phyloP scores from a whole-genome alignment of 2,113 vertebrate genomes.

The Amazona guildingii region DNA sequence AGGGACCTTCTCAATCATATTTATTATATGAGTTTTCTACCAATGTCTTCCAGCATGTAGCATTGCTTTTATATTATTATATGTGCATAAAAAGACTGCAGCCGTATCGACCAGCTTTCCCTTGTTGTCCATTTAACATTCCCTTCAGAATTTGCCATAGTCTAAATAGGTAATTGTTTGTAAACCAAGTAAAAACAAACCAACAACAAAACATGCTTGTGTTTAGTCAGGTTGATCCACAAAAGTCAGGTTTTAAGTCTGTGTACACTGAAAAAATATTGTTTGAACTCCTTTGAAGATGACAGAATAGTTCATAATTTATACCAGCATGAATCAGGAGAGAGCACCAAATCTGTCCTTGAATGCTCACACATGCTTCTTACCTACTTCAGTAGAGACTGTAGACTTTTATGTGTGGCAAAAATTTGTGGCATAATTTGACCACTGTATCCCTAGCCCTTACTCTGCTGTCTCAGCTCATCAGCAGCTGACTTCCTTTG shows the following conservation, averaged over 20 bases:
- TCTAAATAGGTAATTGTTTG: neutral
- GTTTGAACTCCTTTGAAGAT: neutral
- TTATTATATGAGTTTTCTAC: neutral
- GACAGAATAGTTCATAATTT: neutral
- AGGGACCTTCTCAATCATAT: neutral
- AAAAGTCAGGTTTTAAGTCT: neutral
- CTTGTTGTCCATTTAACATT: neutral
- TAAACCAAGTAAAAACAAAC: neutral
- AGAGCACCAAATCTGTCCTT: neutral
- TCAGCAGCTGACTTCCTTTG: neutral
- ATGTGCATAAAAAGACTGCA: neutral
- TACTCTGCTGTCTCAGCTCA: neutral
- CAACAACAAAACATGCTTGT: neutral
- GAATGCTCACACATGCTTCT: neutral
- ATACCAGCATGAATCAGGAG: neutral
- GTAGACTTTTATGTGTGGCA: neutral
- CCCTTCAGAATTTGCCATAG: neutral
- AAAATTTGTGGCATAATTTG: neutral
- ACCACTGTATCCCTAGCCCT: neutral
- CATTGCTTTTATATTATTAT: neutral
- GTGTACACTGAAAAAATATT: neutral
- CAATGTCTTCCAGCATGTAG: neutral
- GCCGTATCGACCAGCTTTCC: neutral
- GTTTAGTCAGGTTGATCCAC: neutral
- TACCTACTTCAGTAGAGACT: neutral